Conservation (phyloP, 2,888 invertebrate species). For the Falcaria lacertinaria region DNA sequence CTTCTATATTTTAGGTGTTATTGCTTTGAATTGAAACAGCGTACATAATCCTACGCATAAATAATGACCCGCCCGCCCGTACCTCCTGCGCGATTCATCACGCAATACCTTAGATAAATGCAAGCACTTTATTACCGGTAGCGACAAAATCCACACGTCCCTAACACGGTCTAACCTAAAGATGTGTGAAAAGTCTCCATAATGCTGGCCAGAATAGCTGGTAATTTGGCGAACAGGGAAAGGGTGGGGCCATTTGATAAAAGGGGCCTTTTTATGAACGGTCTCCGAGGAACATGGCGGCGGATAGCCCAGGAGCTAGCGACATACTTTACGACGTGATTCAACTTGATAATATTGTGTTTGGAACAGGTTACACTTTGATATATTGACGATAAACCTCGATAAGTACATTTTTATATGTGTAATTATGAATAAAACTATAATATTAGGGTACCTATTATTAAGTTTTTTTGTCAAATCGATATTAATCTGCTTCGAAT, state of each 20-base stretch:
- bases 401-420: no score
- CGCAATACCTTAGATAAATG: background rate
- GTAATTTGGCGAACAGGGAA: slow-evolving; percentile 63
- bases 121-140: slow-evolving; percentile 13
- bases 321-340: background rate
- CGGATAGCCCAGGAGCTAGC: background rate
- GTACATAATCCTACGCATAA: background rate
- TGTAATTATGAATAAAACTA: no score
- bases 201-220: slow-evolving; percentile 45
- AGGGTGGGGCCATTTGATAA: slow-evolving; percentile 57
- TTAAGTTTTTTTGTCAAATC: no score
- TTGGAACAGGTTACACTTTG: background rate
- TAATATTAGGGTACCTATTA: no score
- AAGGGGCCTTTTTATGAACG: slow-evolving; percentile 49
- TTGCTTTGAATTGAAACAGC: no score
- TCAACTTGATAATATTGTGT: background rate
- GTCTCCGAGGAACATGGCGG: slow-evolving; percentile 12
- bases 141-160: slow-evolving; percentile 23
- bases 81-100: background rate
- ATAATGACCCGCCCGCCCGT: background rate
- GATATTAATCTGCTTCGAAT: no score
- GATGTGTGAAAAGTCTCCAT: slow-evolving; percentile 30
- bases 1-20: no score
- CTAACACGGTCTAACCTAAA: slow-evolving; percentile 28
- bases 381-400: background rate